phyloP scores from a whole-genome alignment of 2,888 invertebrate species.

The Diadromus collaris region DNA sequence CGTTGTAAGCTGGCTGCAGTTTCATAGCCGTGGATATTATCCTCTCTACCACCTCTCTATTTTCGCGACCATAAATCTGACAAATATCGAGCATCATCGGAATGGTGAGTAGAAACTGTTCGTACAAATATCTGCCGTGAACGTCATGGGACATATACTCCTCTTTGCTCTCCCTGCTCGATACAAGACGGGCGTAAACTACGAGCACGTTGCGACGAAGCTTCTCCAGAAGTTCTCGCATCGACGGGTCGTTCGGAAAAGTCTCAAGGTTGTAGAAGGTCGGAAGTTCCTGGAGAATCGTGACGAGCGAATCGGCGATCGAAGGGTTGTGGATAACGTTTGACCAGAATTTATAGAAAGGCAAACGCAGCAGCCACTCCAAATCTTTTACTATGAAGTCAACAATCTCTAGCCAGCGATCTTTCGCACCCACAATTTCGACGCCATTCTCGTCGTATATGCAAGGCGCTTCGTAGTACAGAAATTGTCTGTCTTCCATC shows the following conservation, averaged over 20 bases:
- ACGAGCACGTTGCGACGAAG: conserved; percentile 84
- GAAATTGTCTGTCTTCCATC: conserved; percentile 82
- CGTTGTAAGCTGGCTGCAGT: conserved; percentile 85
- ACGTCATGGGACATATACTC: conserved; percentile 85
- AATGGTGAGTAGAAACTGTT: conserved; percentile 91
- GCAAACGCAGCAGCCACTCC: conserved; percentile 85
- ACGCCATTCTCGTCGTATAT: conserved; percentile 79
- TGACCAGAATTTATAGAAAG: conserved; percentile 89
- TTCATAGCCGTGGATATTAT: conserved; percentile 86
- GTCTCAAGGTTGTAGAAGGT: conserved; percentile 83
- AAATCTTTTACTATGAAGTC: conserved; percentile 85
- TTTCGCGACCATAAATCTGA: conserved; percentile 87
- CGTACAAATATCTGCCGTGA: conserved; percentile 87
- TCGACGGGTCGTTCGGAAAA: conserved; percentile 78
- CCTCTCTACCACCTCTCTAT: conserved; percentile 83
- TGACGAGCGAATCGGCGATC: conserved; percentile 85
- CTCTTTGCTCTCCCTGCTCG: conserved; percentile 84
- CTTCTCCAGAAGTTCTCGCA: conserved; percentile 83
- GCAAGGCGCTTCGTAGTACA: conserved; percentile 83
- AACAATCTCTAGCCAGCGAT: conserved; percentile 86
- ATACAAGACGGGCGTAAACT: conserved; percentile 89
- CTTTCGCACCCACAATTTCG: conserved; percentile 82
- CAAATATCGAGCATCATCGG: conserved; percentile 91
- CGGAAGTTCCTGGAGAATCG: conserved; percentile 88
- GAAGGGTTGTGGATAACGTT: conserved; percentile 85